These are phyloP conservation scores for Ceratoteleas bidentatus DNA, from an alignment of 1,140 invertebrate genomes.

Conservation along the genomic window DNA sequence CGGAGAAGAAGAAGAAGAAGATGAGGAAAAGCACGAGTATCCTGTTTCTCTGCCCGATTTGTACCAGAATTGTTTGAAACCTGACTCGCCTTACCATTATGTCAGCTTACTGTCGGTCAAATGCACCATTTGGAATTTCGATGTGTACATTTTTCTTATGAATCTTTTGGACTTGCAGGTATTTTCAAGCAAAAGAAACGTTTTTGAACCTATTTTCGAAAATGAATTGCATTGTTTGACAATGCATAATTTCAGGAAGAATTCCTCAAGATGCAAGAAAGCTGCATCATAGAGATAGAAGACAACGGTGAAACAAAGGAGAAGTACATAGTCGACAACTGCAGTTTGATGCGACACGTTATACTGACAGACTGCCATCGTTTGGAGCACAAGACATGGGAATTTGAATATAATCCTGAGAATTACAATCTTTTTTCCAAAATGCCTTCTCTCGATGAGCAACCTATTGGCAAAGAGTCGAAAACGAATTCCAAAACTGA, in stretches of 20 bases:
- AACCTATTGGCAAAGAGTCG: conserved; percentile 6
- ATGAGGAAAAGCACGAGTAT: conserved; percentile 70
- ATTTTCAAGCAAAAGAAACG: no score
- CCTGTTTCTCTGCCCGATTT: conserved; percentile 73
- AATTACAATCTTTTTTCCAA: conserved; percentile 71
- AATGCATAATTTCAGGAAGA: conserved; percentile 64
- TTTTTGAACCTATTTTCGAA: no score
- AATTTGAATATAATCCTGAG: conserved; percentile 61
- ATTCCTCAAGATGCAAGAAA: conserved; percentile 74
- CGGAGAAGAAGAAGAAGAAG: conserved; percentile 39
- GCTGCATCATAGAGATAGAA: conserved; percentile 60
- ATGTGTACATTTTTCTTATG: conserved; percentile 73
- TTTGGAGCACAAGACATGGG: conserved; percentile 63
- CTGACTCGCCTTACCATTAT: conserved; percentile 74
- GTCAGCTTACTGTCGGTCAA: conserved; percentile 74
- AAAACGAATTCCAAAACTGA: conserved; percentile 60
- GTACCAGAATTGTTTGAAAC: conserved; percentile 69
- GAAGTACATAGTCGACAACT: conserved; percentile 72
- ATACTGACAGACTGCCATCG: conserved; percentile 75
- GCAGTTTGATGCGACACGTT: conserved; percentile 71
- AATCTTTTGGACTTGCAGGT: conserved; percentile 76
- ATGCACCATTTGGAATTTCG: conserved; percentile 76
- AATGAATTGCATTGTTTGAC: no score
- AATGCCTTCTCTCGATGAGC: conserved; percentile 66
- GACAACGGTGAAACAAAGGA: conserved; percentile 55